Percentiles rank a stretch among this genome's conserved stretches.
Conservation (phyloP, 2,113 vertebrate genomes). For the Tonatia bakeri region DNA sequence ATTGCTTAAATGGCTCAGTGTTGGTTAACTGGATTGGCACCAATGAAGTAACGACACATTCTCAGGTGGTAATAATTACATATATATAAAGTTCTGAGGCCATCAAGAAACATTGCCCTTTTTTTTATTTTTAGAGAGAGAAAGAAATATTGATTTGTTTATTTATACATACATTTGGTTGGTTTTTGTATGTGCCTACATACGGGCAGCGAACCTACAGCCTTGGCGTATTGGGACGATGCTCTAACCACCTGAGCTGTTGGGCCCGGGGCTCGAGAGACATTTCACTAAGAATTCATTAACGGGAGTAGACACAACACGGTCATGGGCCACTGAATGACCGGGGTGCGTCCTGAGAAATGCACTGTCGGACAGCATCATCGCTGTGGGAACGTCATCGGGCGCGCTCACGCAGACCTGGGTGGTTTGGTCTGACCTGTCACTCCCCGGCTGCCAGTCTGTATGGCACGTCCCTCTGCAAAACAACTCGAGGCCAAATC, state of each 20-base stretch:
- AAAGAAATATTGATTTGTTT: too few relatives aligned
- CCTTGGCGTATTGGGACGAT: too few relatives aligned
- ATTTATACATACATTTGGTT: too few relatives aligned
- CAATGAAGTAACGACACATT: not conserved
- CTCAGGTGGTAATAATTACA: not conserved
- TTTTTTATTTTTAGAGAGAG: too few relatives aligned
- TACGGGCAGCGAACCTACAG: too few relatives aligned
- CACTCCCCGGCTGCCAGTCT: not conserved
- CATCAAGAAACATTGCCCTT: not conserved
- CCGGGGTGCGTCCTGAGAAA: not conserved
- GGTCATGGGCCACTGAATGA: too few relatives aligned
- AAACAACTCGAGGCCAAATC: not conserved
- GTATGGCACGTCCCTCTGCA: not conserved
- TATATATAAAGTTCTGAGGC: not conserved
- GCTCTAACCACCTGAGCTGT: too few relatives aligned
- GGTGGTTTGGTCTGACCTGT: not conserved
- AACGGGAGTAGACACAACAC: not conserved
- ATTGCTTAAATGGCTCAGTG: not conserved
- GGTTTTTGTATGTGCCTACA: too few relatives aligned
- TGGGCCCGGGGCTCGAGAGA: not conserved
- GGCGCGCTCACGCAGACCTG: not conserved
- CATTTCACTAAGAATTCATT: not conserved
- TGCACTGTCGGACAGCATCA: not conserved
- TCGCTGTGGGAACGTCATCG: not conserved
- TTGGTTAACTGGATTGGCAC: not conserved